A percentile compares a stretch with the other conserved stretches of the same genome.
These are phyloP conservation scores for Poeciliopsis prolifica DNA, from an alignment of 2,113 vertebrate species.

Conservation along the genomic window DNA sequence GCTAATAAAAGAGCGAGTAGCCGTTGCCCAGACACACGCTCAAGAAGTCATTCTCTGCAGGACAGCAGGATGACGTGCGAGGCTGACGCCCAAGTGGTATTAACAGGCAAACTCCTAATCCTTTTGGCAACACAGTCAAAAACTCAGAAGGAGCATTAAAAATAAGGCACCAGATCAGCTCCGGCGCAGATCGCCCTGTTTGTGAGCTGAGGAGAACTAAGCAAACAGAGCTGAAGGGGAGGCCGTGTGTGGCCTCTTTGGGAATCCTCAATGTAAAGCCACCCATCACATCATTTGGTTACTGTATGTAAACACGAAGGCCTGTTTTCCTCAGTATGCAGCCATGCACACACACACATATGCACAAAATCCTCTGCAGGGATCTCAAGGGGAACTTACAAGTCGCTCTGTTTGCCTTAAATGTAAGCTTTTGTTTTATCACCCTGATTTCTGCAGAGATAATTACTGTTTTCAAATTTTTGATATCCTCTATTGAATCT, in stretches of 20 bases:
- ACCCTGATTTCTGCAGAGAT: neutral
- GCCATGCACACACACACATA: neutral
- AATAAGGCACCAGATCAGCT: slow-evolving; percentile 45
- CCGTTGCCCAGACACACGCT: slow-evolving; percentile 21
- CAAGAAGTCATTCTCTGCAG: slow-evolving; percentile 36
- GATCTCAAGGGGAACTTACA: slow-evolving; percentile 6
- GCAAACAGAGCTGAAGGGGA: slow-evolving; percentile 10
- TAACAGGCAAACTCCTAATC: slow-evolving; percentile 66
- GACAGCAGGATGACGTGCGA: slow-evolving; percentile 50
- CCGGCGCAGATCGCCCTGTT: slow-evolving; percentile 22
- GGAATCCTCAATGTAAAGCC: slow-evolving; percentile 2
- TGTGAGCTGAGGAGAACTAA: slow-evolving; percentile 33
- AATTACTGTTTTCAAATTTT: neutral
- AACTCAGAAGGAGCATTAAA: slow-evolving; percentile 36
- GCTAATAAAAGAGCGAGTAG: slow-evolving; percentile 46
- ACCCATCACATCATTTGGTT: slow-evolving; percentile 1
- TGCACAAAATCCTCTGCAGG: neutral
- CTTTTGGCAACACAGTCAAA: slow-evolving; percentile 48
- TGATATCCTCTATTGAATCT: neutral
- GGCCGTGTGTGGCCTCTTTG: slow-evolving; percentile 33
- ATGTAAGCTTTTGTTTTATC: slow-evolving; percentile 2
- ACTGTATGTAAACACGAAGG: neutral
- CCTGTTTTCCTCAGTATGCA: neutral
- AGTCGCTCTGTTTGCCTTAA: neutral
- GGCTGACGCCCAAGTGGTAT: slow-evolving; percentile 53